Conservation (phyloP, 1,140 invertebrate genomes). For the Diuraphis noxia region DNA sequence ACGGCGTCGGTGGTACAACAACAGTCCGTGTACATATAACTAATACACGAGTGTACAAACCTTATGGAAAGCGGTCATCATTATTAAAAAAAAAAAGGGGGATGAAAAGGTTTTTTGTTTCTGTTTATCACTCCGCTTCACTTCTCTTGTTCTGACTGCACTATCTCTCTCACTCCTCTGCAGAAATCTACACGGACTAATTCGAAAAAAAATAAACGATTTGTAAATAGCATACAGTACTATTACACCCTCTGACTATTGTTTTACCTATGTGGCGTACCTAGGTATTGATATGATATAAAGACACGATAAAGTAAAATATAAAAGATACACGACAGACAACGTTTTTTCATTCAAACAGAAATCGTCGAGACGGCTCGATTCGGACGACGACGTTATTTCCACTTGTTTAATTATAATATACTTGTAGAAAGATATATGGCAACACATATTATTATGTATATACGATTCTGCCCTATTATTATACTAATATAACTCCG, state of each 20-base stretch:
- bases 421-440: not conserved
- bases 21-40: not conserved
- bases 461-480: not conserved
- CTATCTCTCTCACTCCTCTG: not conserved
- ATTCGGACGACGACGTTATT: not conserved
- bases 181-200: too few relatives aligned
- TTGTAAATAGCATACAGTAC: too few relatives aligned
- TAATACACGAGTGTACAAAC: not conserved
- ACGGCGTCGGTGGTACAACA: not conserved
- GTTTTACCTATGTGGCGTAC: too few relatives aligned
- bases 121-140: not conserved
- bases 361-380: not conserved
- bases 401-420: not conserved
- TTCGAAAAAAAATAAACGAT: too few relatives aligned
- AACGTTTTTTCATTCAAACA: not conserved
- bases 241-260: not conserved
- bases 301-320: not conserved
- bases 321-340: not conserved
- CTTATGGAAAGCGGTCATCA: not conserved
- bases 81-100: not conserved
- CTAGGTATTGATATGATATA: not conserved
- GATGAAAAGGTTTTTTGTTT: slow-evolving; percentile 34
- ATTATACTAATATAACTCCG: not conserved
- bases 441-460: not conserved
- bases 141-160: not conserved